Base-by-base conservation (phyloP, 2,797 vertebrate species). In the Falco rusticolus region DNA sequence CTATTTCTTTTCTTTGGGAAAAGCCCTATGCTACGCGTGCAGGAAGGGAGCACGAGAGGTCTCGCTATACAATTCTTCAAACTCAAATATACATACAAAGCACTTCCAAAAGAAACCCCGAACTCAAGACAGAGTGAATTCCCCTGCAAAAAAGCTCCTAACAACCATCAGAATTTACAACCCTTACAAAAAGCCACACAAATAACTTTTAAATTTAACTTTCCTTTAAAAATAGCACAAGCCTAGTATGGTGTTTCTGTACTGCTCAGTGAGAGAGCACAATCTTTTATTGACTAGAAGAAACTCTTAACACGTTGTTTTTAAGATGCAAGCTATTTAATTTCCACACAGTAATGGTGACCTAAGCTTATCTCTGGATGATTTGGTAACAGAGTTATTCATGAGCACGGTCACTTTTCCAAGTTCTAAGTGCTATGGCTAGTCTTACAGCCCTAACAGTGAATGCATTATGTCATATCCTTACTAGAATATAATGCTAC, bases 1-100 rank as follows among this genome's bases (percentile, higher is more conserved):
- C 29, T 34, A 10, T 20, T n/a, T 17, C 3, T 24, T n/a, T 66
- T 66, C 57, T 47, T 4, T 22, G 60, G 68, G 65, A 84, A 75
- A 50, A 83, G 39, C 22, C 39, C 83, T 11, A 3, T 6, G 22
- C 28, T 4, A 11, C 33, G 4, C 0, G 0, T 25, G 34, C 3
- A 11, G 39, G 17, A 5, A 2, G 14, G 2, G 7, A 91, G 87
- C 95, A 82, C 2, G 2, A 94, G 94, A 91, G 96, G 83, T 81
- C 95, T 93, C 5, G 2, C 65, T 25, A 39, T 50, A 69, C 79
- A 61, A 6, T 8, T 59, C 84, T 41, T 71, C 72, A 39, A 59
- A 34, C 53, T 77, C 60, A 51, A 59, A 48, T 1, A 39, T 0
- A 53, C 6, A 33, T 6, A 65, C n/a, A 77, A 45, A 56, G 24